Percentiles rank a stretch among this genome's conserved stretches.
These are phyloP conservation scores for Ormyrus rosae DNA, from an alignment of 2,888 invertebrate genomes.

Conservation along the genomic window DNA sequence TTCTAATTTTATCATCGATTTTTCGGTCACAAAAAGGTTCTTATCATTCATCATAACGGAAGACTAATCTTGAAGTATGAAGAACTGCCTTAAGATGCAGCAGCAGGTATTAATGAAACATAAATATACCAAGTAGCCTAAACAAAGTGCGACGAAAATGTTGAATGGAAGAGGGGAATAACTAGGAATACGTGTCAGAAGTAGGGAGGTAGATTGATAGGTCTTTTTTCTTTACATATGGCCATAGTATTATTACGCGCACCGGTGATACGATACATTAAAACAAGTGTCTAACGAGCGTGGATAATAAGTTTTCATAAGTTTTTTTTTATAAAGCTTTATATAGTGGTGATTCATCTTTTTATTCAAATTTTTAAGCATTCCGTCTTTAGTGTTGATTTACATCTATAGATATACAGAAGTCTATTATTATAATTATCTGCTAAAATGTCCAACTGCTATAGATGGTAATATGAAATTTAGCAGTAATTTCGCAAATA, in stretches of 20 bases:
- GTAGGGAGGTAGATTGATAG: constrained; percentile 1
- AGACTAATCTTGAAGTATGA: no score
- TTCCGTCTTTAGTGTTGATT: no score
- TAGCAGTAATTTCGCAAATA: no score
- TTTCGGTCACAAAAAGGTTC: no score
- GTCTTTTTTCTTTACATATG: background rate
- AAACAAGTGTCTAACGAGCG: background rate
- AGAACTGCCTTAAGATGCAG: background rate
- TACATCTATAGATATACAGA: no score
- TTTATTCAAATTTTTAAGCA: no score
- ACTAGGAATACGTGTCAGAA: background rate
- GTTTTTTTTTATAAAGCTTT: background rate
- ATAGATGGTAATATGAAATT: no score
- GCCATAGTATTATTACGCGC: background rate
- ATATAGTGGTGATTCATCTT: no score
- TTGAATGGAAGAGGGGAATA: background rate
- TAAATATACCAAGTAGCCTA: background rate
- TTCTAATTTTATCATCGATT: no score
- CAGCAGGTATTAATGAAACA: background rate
- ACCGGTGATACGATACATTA: background rate
- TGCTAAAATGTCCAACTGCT: no score
- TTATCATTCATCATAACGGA: no score
- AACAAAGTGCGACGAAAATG: background rate
- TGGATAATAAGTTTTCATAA: background rate
- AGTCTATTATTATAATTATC: no score